A percentile compares a stretch with the other conserved stretches of the same genome.
These are phyloP conservation scores for Rhogogaster chlorosoma DNA, from an alignment of 2,888 invertebrate species.

Conservation along the genomic window DNA sequence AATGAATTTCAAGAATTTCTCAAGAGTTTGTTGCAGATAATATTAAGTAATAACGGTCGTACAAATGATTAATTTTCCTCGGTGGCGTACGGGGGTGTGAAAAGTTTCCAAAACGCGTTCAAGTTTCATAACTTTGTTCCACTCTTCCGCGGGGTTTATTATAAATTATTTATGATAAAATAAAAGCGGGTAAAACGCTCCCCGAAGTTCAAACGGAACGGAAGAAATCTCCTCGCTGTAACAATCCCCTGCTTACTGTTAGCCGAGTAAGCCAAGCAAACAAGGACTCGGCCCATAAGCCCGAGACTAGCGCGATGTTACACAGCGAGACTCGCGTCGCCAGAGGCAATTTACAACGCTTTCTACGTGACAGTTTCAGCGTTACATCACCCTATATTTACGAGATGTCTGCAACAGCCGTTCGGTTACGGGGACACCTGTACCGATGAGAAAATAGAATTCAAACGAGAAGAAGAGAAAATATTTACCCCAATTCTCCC, in stretches of 20 bases:
- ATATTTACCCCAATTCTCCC: not conserved
- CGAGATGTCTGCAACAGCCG: conserved; percentile 29
- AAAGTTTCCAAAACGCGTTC: not conserved
- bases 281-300: conserved; percentile 33
- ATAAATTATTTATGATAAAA: not conserved
- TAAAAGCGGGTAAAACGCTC: not conserved
- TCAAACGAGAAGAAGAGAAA: not conserved
- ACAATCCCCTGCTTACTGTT: not conserved
- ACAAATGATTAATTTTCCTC: not conserved
- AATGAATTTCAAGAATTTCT: not conserved
- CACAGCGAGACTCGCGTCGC: conserved; percentile 2
- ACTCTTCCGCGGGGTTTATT: not conserved
- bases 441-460: not conserved
- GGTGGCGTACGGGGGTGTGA: not conserved
- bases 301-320: conserved; percentile 15
- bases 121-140: not conserved
- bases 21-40: not conserved
- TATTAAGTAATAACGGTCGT: not conserved
- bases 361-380: conserved; percentile 38
- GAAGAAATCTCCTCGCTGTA: conserved; percentile 7
- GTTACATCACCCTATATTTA: conserved; percentile 44
- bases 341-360: conserved; percentile 45
- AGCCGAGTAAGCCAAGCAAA: conserved; percentile 33
- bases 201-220: not conserved
- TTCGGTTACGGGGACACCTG: conserved; percentile 14